Evolutionary conservation across 2,797 vertebrate genomes (phyloP).

Genomic region (Bovichtus variegatus): DNA sequence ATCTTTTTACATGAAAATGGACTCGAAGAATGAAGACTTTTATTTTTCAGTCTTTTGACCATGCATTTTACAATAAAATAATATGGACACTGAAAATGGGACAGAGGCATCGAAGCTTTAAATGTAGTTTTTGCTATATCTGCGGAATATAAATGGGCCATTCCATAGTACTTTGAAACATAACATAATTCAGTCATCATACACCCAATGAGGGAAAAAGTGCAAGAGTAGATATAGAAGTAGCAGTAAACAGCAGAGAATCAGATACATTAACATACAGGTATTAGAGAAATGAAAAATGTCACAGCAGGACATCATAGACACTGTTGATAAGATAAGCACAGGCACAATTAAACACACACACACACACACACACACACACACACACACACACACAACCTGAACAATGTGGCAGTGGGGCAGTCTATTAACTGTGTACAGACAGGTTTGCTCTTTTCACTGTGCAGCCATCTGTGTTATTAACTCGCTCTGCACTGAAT

Average conservation of each 20-base stretch:
- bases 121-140: not conserved
- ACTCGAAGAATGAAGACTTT: not conserved
- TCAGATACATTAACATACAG: constrained; percentile 17
- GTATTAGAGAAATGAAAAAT: constrained; percentile 20
- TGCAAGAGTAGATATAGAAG: not conserved
- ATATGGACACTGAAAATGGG: not conserved
- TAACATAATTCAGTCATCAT: constrained; percentile 1
- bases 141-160: constrained; percentile 19
- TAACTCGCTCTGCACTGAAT: constrained; percentile 71
- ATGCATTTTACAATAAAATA: not conserved
- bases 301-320: constrained; percentile 14
- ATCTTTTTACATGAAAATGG: not conserved
- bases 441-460: constrained; percentile 68
- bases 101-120: not conserved
- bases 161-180: not conserved
- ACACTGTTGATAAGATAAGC: constrained; percentile 30
- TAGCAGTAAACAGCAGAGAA: not conserved
- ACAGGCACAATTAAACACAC: constrained; percentile 47
- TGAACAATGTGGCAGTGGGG: constrained; percentile 16
- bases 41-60: not conserved
- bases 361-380: constrained; percentile 9
- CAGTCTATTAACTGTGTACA: constrained; percentile 60
- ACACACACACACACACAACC: constrained; percentile 11
- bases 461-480: constrained; percentile 76
- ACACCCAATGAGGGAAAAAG: not conserved